Percentiles rank a stretch among this genome's conserved stretches.
Evolutionary conservation across 2,888 invertebrate species (phyloP).

Genomic region (Coleophora deauratella): DNA sequence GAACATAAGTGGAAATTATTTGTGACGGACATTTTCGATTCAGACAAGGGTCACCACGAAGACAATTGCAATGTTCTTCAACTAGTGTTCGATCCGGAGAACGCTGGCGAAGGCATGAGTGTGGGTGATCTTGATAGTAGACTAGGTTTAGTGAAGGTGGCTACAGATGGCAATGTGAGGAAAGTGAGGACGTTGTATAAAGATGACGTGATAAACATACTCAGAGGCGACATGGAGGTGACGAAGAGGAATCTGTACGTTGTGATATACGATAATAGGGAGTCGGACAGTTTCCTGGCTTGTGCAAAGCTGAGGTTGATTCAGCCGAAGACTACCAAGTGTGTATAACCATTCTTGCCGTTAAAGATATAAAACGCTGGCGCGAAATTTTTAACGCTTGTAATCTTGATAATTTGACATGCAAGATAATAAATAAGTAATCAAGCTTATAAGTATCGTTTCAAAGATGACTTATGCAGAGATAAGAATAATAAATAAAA

Average conservation of each 20-base stretch:
- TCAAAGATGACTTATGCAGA: no score
- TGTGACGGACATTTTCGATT: conserved; percentile 90
- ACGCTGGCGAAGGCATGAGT: conserved; percentile 77
- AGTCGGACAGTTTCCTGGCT: conserved; percentile 83
- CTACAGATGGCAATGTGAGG: conserved; percentile 73
- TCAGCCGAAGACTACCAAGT: conserved; percentile 72
- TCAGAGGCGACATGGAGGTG: conserved; percentile 83
- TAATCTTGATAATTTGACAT: no score
- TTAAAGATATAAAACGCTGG: no score
- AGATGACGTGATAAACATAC: conserved; percentile 80
- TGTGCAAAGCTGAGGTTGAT: conserved; percentile 87
- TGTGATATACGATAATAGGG: conserved; percentile 85
- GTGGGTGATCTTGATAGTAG: conserved; percentile 87
- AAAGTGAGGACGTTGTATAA: conserved; percentile 76
- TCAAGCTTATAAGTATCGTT: no score
- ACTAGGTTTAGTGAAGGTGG: conserved; percentile 83
- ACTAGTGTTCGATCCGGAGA: conserved; percentile 87
- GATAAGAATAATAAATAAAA: no score
- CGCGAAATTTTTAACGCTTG: no score
- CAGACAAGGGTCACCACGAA: conserved; percentile 77
- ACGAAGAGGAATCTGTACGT: conserved; percentile 85
- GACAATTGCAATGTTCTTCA: conserved; percentile 90
- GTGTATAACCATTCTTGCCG: not conserved
- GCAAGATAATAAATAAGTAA: no score
- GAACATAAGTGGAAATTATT: conserved; percentile 92